Evolutionary conservation across 2,888 invertebrate genomes (phyloP).

Genomic region (Tenodera sinensis): DNA sequence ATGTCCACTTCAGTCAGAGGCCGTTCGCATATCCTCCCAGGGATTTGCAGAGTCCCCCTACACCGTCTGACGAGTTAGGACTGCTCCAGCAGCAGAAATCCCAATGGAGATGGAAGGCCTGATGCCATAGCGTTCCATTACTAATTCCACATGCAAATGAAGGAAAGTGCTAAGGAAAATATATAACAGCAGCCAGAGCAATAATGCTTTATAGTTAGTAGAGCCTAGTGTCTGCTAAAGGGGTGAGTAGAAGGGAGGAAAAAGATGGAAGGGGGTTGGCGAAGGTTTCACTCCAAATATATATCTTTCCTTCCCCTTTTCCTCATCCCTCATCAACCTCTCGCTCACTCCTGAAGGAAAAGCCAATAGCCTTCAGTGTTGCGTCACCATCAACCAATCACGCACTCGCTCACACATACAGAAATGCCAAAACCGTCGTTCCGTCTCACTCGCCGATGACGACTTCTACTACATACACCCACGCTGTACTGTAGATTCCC

Average conservation of each 20-base stretch:
- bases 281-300: background rate
- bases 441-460: background rate
- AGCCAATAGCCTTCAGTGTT: conserved; percentile 32
- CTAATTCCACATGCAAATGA: conserved; percentile 34
- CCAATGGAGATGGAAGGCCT: conserved; percentile 29
- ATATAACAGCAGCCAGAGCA: conserved; percentile 30
- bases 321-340: background rate
- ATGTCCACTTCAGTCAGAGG: conserved; percentile 1
- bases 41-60: background rate
- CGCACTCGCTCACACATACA: background rate
- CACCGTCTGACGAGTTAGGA: background rate
- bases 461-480: conserved; percentile 4
- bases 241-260: background rate
- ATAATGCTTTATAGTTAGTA: conserved; percentile 25
- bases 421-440: conserved; percentile 1
- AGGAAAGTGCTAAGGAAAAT: conserved; percentile 34
- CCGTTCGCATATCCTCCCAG: conserved; percentile 1
- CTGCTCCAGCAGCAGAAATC: conserved; percentile 9
- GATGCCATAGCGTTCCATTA: conserved; percentile 30
- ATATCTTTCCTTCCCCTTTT: background rate
- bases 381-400: conserved; percentile 29
- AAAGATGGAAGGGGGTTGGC: background rate
- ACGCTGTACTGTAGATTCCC: conserved; percentile 4
- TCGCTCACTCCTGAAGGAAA: conserved; percentile 7
- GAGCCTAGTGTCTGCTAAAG: conserved; percentile 2